These are phyloP conservation scores for Nemopilema nomurai DNA, from an alignment of 30 jellyfish, hydroid and myxozoan genomes.

Conservation along the genomic window DNA sequence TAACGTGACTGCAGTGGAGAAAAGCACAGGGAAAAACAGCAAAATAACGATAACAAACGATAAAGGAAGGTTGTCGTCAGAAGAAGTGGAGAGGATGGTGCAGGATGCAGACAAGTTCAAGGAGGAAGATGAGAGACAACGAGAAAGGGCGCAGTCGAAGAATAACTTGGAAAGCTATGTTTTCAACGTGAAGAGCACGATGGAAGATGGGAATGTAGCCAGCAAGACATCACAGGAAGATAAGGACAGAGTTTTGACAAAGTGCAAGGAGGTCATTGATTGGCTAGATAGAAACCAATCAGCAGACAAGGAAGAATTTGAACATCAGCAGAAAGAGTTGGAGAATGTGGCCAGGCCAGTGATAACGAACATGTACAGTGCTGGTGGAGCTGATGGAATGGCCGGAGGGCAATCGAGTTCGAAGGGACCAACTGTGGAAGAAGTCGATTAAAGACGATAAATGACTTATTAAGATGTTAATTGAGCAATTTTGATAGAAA, in stretches of 20 bases:
- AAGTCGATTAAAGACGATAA: conserved; percentile 73
- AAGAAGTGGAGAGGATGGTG: conserved; percentile 84
- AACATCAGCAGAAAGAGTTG: conserved; percentile 72
- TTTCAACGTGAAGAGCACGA: no score
- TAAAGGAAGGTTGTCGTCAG: conserved; percentile 79
- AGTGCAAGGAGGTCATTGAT: no score
- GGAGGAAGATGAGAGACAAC: conserved; percentile 84
- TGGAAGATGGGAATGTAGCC: no score
- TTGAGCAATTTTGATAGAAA: no score
- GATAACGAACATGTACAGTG: conserved; percentile 48
- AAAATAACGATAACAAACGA: conserved; percentile 87
- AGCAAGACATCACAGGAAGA: no score
- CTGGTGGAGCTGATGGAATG: conserved; percentile 30
- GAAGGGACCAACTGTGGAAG: conserved; percentile 79
- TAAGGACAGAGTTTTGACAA: no score
- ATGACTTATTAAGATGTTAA: no score
- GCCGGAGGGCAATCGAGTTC: conserved; percentile 19
- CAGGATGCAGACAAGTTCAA: conserved; percentile 89
- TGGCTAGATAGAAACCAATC: no score
- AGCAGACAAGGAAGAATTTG: no score
- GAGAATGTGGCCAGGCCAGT: conserved; percentile 65
- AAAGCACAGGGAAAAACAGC: conserved; percentile 73
- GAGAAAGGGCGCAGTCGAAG: no score
- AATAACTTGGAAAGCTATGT: no score
- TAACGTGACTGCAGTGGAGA: conserved; percentile 87